Conservation (phyloP, 2,797 vertebrate species). For the Aselliscus stoliczkanus region DNA sequence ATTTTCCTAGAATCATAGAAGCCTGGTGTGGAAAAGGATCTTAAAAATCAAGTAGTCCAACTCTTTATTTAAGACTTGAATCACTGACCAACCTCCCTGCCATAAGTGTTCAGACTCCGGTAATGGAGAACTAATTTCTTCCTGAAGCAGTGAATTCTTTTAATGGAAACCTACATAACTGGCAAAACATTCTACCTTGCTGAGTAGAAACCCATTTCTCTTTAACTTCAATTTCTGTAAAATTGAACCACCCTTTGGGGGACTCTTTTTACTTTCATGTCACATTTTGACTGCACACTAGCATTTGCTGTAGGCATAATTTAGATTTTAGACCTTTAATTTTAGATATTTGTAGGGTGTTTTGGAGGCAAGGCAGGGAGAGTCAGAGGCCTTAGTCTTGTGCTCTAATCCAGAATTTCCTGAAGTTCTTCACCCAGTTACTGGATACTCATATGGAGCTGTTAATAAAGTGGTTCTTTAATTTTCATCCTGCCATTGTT, state of each 20-base stretch:
- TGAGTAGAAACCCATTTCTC: not conserved
- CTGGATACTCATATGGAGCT: not conserved
- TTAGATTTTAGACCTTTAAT: slow-evolving; percentile 2
- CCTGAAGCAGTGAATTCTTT: not conserved
- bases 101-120: not conserved
- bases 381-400: not conserved
- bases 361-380: not conserved
- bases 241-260: not conserved
- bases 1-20: slow-evolving; percentile 11
- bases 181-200: not conserved
- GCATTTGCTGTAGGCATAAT: not conserved
- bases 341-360: not conserved
- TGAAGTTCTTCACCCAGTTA: not conserved
- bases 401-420: not conserved
- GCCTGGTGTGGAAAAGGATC: not conserved
- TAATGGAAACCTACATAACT: not conserved
- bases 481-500: not conserved
- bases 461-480: not conserved
- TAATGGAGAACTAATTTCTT: not conserved
- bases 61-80: not conserved
- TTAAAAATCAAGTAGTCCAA: not conserved
- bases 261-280: not conserved
- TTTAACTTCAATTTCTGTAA: not conserved
- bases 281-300: not conserved
- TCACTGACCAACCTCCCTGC: not conserved